Conservation (phyloP, 2,113 vertebrate genomes). For the Malaclemys terrapin region DNA sequence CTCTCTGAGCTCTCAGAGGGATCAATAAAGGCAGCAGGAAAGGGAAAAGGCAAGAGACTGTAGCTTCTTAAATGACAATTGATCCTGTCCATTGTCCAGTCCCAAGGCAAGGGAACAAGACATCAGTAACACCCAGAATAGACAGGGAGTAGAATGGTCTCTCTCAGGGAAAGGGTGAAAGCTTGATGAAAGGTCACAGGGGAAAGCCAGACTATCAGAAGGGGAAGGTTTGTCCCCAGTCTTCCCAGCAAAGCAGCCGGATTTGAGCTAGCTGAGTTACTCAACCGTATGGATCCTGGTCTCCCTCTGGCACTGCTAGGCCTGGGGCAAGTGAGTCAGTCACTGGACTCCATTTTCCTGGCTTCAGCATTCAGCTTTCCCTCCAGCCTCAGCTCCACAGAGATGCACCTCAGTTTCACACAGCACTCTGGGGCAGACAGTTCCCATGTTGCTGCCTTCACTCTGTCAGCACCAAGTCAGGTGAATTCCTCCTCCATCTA, state of each 20-base stretch:
- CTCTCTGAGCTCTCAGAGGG: slow-evolving; percentile 27
- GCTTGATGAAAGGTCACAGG: slow-evolving; percentile 56
- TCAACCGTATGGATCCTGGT: not conserved
- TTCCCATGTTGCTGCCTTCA: not conserved
- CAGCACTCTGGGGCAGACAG: not conserved
- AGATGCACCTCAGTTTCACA: not conserved
- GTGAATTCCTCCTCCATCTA: not conserved
- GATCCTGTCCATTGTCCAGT: slow-evolving; percentile 74
- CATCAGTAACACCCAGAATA: slow-evolving; percentile 72
- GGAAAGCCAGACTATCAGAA: slow-evolving; percentile 71
- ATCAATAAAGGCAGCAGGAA: slow-evolving; percentile 70
- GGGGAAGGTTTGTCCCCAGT: slow-evolving; percentile 23
- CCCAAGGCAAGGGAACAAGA: slow-evolving; percentile 54
- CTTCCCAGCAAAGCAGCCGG: slow-evolving; percentile 7
- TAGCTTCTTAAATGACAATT: slow-evolving; percentile 76
- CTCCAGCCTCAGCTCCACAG: not conserved
- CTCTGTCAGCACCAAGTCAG: not conserved
- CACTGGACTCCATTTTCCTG: not conserved
- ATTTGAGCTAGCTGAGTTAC: not conserved
- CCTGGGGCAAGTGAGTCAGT: not conserved
- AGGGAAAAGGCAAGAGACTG: slow-evolving; percentile 57
- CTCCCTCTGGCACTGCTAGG: not conserved
- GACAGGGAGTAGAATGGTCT: slow-evolving; percentile 70
- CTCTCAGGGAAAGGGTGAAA: slow-evolving; percentile 51
- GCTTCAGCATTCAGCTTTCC: not conserved